Evolutionary conservation across 1,140 invertebrate species (phyloP), one percentile per base, ranked within the genome.

Genomic region (Calephelis virginiensis): DNA sequence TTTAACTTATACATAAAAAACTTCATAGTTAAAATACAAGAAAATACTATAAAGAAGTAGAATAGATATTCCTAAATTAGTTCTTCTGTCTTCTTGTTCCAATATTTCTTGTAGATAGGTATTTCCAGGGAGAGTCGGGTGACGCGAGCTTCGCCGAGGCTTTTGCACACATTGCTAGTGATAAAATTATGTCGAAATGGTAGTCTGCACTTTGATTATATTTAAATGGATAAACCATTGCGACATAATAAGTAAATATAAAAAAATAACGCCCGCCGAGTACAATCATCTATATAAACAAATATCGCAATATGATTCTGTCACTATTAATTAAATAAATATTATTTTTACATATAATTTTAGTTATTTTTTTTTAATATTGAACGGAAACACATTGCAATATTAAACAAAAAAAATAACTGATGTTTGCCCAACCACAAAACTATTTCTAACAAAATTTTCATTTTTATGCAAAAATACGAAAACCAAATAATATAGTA

Each of bases 161-260:
- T 74, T 84, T 89, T 86, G 83, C 87, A 86, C 86, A 87, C 87
- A 90, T 86, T 87, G 86, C 85, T 83, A 82, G 79, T 78, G 78
- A 81, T 85, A 75, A 77, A 65, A 72, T 74, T 67, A 79, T 77
- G 81, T 77, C 76, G 75, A 71, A 85, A 85, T 81, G 80, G 75
- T 38, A 46, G 53, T 53, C 10, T 7, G 17, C 50, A 28, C n/a
- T n/a, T 59, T 12, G 7, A 37, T 50, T 56, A 37, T 43, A 64
- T 37, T 40, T 68, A 63, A 64, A 48, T 59, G 47, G 56, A 14
- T 61, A 71, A 62, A 70, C 76, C 82, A 83, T 87, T 85, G 73
- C 81, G 72, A 81, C 83, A 81, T 76, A 69, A 75, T 73, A 10
- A 63, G 74, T 74, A 77, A 80, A 69, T 73, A 71, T 77, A 72